Base-by-base conservation (phyloP, 2,888 invertebrate species). In the Dicyrtoma fusca region DNA sequence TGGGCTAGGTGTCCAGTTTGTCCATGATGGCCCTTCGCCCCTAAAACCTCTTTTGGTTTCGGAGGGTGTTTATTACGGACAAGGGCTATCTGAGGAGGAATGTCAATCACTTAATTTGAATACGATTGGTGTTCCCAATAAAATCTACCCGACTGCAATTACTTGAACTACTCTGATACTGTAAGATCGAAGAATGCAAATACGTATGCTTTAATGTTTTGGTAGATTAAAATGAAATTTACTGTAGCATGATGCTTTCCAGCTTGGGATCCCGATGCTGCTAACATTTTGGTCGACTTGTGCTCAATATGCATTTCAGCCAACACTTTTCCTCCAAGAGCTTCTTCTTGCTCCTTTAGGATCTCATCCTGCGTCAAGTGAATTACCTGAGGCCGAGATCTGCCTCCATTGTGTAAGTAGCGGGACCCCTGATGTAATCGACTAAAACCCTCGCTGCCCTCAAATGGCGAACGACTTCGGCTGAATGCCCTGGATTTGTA, bases 231-330 rank as follows among this genome's bases (percentile, higher is more conserved):
- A n/a, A 34, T 34, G 8, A 49, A 17, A 49, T 45, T 19, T 57
- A 69, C 69, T 17, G 70, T 77, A 14, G 77, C 77, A 63, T 77
- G 74, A 72, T 76, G 75, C 42, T 75, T 63, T 6, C 70, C 77
- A 14, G 69, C 63, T 10, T 64, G 49, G 0, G 69, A 45, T 23
- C 61, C 61, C 2, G 47, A 2, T 8, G 61, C 51, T 45, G 34
- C 45, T 47, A 65, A 5, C 68, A 62, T 70, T 61, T 70, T 34
- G 14, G 64, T 72, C 34, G 26, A 61, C 49, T 62, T 49, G 55
- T 76, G 79, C 34, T 76, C 75, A 17, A 79, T 59, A 61, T 76
- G 79, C 75, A 79, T 77, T 66, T 77, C 76, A 10, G 71, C 77
- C 17, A 79, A 47, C 0, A 79, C 72, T 17, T 72, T 49, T 3